phyloP scores from a whole-genome alignment of 2,113 vertebrate species.

The Balaenoptera acutorostrata region DNA sequence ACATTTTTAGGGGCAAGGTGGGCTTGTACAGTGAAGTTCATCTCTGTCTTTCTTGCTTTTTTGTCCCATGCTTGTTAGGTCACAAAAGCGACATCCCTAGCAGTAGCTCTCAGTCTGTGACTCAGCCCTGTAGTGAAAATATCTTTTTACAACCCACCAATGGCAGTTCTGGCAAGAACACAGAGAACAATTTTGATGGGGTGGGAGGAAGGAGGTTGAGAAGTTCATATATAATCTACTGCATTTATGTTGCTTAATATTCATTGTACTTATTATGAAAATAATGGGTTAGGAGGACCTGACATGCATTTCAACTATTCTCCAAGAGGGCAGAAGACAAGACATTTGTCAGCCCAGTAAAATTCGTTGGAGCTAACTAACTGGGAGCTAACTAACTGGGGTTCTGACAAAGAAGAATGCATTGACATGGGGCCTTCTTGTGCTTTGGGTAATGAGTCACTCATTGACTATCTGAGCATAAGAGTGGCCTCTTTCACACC shows the following conservation, averaged over 20 bases:
- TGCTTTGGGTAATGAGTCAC: not conserved
- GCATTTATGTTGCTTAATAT: not conserved
- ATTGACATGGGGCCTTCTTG: not conserved
- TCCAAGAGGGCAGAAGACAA: not conserved
- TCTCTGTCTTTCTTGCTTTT: not conserved
- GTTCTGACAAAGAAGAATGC: not conserved
- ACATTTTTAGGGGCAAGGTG: fast-evolving
- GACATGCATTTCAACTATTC: not conserved
- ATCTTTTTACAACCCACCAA: not conserved
- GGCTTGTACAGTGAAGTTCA: not conserved
- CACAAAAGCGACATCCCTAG: not conserved
- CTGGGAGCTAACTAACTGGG: not conserved
- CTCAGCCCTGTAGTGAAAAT: not conserved
- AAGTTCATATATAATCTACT: not conserved
- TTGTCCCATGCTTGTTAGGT: not conserved
- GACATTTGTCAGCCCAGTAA: not conserved
- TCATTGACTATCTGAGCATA: not conserved
- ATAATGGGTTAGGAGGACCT: not conserved
- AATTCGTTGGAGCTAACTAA: slow-evolving; percentile 7
- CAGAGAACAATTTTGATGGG: not conserved
- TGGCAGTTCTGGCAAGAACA: not conserved
- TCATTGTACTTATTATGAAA: not conserved
- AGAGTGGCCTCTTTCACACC: not conserved
- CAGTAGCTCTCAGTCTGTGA: not conserved
- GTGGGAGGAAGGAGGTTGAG: not conserved